phyloP scores from a whole-genome alignment of 2,797 vertebrate genomes.

The Lagocephalus sceleratus region DNA sequence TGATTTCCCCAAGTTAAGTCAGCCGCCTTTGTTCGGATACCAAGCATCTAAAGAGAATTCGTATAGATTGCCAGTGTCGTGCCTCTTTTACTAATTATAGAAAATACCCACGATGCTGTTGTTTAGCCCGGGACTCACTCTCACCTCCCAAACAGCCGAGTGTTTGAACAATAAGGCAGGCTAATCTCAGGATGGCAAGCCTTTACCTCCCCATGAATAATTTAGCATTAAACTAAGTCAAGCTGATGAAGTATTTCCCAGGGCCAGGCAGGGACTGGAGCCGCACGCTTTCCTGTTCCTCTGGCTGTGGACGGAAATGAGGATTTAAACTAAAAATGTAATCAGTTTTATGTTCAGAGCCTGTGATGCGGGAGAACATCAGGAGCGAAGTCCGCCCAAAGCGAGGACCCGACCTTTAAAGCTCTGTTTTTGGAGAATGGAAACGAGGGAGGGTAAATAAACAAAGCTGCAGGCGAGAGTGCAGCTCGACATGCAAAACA shows the following conservation, averaged over 20 bases:
- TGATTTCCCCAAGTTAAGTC: slow-evolving; percentile 13
- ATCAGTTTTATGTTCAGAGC: slow-evolving; percentile 48
- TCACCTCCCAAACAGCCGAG: slow-evolving; percentile 39
- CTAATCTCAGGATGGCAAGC: slow-evolving; percentile 64
- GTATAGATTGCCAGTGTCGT: slow-evolving; percentile 33
- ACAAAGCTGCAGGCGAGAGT: slow-evolving; percentile 4
- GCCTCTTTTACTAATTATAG: slow-evolving; percentile 31
- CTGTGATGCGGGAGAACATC: slow-evolving; percentile 27
- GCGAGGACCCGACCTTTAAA: slow-evolving; percentile 36
- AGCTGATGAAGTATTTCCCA: slow-evolving; percentile 58
- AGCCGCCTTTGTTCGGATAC: slow-evolving; percentile 13
- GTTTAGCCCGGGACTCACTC: slow-evolving; percentile 22
- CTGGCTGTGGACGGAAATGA: slow-evolving; percentile 22
- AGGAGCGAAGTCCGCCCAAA: slow-evolving; percentile 9
- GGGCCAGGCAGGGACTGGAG: slow-evolving; percentile 32
- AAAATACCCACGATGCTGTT: slow-evolving; percentile 34
- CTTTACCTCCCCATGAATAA: slow-evolving; percentile 67
- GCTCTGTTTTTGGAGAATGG: slow-evolving; percentile 1
- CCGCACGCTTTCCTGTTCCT: slow-evolving; percentile 29
- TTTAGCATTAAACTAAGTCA: slow-evolving; percentile 60
- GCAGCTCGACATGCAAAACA: slow-evolving; percentile 11
- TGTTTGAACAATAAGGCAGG: slow-evolving; percentile 63
- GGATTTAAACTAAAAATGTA: slow-evolving; percentile 36
- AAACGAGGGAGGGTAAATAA: background rate
- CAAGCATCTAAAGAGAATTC: slow-evolving; percentile 37